A percentile compares a stretch with the other conserved stretches of the same genome.
Evolutionary conservation across 2,888 invertebrate genomes (phyloP).

Genomic region (Stenolophus ochropezus): DNA sequence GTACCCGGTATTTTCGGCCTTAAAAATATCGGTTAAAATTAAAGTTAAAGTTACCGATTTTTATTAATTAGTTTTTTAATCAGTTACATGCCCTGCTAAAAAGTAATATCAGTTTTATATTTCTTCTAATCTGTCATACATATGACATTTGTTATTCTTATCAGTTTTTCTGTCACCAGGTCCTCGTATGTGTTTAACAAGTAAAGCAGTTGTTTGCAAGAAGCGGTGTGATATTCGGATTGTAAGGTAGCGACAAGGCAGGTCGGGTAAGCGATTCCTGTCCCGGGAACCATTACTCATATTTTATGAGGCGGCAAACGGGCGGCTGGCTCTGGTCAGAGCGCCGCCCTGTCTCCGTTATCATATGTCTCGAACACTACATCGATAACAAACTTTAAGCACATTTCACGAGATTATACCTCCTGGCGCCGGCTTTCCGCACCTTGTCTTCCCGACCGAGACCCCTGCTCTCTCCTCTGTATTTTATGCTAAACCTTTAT

Average conservation of each 20-base stretch:
- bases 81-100: no score
- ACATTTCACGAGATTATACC: slow-evolving; percentile 63
- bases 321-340: slow-evolving; percentile 58
- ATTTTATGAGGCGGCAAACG: slow-evolving; percentile 63
- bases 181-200: no score
- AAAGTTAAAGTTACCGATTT: no score
- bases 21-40: no score
- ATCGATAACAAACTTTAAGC: slow-evolving; percentile 65
- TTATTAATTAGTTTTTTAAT: no score
- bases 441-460: slow-evolving; percentile 26
- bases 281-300: slow-evolving; percentile 62
- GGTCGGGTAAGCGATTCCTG: slow-evolving; percentile 52
- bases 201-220: no score
- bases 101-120: no score
- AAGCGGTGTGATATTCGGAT: no score
- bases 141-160: no score
- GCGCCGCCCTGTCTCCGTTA: slow-evolving; percentile 55
- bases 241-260: neutral
- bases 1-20: no score
- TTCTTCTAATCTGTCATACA: no score
- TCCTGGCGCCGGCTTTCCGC: slow-evolving; percentile 19
- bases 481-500: slow-evolving; percentile 59
- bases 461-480: slow-evolving; percentile 34
- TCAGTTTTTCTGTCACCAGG: no score
- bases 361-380: slow-evolving; percentile 61